These are phyloP conservation scores for Parazoanthus atlanticus DNA, from an alignment of 92 coral and sea anemone species.

Conservation along the genomic window DNA sequence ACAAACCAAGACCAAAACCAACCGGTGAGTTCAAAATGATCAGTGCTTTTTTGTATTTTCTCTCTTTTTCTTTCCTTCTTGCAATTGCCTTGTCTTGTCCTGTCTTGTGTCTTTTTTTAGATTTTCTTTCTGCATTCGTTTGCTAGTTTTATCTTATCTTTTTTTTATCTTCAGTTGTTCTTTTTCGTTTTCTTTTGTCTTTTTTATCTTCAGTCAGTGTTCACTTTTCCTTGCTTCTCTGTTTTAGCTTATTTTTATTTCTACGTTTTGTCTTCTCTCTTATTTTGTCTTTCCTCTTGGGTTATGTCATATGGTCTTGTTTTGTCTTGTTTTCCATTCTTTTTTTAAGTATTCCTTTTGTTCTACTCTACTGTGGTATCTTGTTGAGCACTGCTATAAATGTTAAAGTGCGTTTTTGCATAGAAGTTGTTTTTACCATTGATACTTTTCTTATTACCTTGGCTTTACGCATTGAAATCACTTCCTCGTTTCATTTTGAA, in stretches of 20 bases:
- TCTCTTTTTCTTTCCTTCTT: not conserved
- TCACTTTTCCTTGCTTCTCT: not conserved
- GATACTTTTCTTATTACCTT: not conserved
- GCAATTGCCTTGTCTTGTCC: not conserved
- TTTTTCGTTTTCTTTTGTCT: not conserved
- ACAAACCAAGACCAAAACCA: slow-evolving; percentile 46
- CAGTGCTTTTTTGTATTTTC: not conserved
- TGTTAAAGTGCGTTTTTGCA: too few relatives aligned
- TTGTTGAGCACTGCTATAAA: not conserved
- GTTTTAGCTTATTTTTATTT: not conserved
- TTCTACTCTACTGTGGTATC: not conserved
- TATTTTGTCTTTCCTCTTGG: not conserved
- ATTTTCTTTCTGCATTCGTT: too few relatives aligned
- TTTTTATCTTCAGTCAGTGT: not conserved
- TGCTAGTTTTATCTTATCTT: not conserved
- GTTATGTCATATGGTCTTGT: not conserved
- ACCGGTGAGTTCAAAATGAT: not conserved
- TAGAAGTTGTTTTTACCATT: not conserved
- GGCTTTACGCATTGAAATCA: not conserved
- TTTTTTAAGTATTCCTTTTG: too few relatives aligned
- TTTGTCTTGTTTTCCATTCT: too few relatives aligned
- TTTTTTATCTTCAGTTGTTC: not conserved
- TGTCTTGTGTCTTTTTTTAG: not conserved
- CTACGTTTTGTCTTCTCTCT: not conserved
- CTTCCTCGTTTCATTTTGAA: not conserved